Conservation (phyloP, 1,140 invertebrate genomes). For the Leptonema lineaticorne region DNA sequence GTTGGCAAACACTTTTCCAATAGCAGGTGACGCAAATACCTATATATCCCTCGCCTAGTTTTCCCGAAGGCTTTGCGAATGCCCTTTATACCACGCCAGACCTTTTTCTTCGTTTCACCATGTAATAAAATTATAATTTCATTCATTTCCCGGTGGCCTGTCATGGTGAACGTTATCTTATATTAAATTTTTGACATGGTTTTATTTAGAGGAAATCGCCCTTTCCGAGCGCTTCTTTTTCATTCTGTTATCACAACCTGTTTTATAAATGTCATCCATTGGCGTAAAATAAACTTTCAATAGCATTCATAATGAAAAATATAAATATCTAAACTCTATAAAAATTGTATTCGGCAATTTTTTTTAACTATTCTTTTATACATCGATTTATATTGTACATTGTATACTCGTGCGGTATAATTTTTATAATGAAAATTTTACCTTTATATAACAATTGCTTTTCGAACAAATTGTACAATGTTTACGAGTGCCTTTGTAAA, state of each 20-base stretch:
- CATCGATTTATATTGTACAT: too few species aligned
- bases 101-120: constrained; percentile 18
- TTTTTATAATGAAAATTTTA: constrained; percentile 42
- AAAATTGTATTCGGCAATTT: too few species aligned
- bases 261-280: constrained; percentile 13
- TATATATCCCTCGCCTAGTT: neutral
- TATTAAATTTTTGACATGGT: constrained; percentile 27
- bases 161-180: constrained; percentile 18
- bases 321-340: too few species aligned
- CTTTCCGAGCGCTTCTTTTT: constrained; percentile 4
- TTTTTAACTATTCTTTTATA: neutral
- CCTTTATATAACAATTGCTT: constrained; percentile 24
- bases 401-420: too few species aligned
- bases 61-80: constrained; percentile 23
- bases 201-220: constrained; percentile 22
- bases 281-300: neutral
- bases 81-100: constrained; percentile 1
- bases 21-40: constrained; percentile 5
- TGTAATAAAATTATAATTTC: constrained; percentile 30
- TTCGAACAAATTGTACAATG: constrained; percentile 11
- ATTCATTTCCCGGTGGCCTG: constrained; percentile 25
- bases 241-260: neutral
- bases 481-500: constrained; percentile 17
- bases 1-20: constrained; percentile 19
- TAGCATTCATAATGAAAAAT: too few species aligned